These are phyloP conservation scores for Buceros bicornis DNA, from an alignment of 2,797 vertebrate species.

Conservation along the genomic window DNA sequence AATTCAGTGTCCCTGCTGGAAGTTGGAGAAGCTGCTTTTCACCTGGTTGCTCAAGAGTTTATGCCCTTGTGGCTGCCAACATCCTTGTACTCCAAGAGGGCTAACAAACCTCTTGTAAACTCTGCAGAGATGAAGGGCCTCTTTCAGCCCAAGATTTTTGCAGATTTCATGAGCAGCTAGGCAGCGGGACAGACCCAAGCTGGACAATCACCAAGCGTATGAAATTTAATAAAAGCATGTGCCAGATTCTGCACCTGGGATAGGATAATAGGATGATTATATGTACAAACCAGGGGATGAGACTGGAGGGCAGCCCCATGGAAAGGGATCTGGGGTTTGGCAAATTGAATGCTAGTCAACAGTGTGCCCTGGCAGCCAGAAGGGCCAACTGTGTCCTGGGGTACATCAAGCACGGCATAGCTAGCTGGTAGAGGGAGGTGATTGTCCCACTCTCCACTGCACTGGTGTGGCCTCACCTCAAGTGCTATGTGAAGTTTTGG, in stretches of 20 bases:
- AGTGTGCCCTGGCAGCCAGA: background rate
- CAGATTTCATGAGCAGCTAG: background rate
- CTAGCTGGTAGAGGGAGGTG: accelerated
- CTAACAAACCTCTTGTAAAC: background rate
- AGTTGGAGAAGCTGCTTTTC: background rate
- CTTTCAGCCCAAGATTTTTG: background rate
- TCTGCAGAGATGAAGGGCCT: background rate
- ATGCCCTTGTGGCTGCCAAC: background rate
- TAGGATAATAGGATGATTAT: background rate
- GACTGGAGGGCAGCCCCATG: background rate
- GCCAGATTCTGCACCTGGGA: background rate
- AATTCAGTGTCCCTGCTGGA: background rate
- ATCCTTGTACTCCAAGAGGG: background rate
- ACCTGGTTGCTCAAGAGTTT: background rate
- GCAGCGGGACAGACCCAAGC: background rate
- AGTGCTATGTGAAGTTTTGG: background rate
- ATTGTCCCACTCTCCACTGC: background rate
- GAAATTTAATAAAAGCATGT: background rate
- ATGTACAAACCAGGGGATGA: background rate
- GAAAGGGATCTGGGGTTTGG: background rate
- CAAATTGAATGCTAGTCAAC: background rate
- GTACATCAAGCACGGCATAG: background rate
- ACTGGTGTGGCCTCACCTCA: background rate
- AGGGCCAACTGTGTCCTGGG: background rate
- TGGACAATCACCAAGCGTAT: background rate